Percentiles rank a stretch among this genome's conserved stretches.
phyloP scores from a whole-genome alignment of 2,888 invertebrate genomes.

The Strigamia transsilvanica region DNA sequence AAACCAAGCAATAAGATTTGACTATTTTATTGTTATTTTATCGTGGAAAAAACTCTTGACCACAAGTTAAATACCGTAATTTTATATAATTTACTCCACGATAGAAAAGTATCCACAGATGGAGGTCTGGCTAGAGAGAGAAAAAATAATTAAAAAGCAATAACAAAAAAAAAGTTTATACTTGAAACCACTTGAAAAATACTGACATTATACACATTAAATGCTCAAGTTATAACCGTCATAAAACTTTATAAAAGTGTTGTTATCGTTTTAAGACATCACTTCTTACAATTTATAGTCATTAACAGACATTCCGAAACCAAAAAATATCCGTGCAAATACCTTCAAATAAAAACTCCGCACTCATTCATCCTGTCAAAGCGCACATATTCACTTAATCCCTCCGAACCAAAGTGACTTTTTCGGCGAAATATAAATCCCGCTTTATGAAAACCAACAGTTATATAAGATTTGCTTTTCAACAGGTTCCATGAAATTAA shows the following conservation, averaged over 20 bases:
- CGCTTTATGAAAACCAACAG: conserved; percentile 28
- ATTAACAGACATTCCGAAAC: conserved; percentile 9
- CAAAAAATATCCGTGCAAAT: neutral
- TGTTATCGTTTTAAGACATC: conserved; percentile 43
- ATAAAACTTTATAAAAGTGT: conserved; percentile 49
- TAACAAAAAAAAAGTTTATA: conserved; percentile 44
- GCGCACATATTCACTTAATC: neutral
- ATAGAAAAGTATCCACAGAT: conserved; percentile 14
- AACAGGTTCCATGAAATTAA: conserved; percentile 42
- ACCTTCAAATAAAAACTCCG: neutral
- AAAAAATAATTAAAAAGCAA: conserved; percentile 47
- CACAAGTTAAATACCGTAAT: neutral
- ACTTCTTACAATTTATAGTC: conserved; percentile 23
- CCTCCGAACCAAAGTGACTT: neutral
- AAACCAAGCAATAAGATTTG: too few species aligned
- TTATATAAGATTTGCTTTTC: conserved; percentile 47
- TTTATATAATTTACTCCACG: conserved; percentile 9
- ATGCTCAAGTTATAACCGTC: conserved; percentile 39
- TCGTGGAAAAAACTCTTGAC: neutral
- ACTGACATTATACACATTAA: conserved; percentile 48
- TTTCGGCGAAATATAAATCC: conserved; percentile 37
- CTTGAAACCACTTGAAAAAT: conserved; percentile 43
- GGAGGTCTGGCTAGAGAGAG: neutral
- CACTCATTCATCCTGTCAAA: neutral
- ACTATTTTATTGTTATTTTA: too few species aligned